phyloP scores from a whole-genome alignment of 2,113 vertebrate genomes.

The Channa argus region DNA sequence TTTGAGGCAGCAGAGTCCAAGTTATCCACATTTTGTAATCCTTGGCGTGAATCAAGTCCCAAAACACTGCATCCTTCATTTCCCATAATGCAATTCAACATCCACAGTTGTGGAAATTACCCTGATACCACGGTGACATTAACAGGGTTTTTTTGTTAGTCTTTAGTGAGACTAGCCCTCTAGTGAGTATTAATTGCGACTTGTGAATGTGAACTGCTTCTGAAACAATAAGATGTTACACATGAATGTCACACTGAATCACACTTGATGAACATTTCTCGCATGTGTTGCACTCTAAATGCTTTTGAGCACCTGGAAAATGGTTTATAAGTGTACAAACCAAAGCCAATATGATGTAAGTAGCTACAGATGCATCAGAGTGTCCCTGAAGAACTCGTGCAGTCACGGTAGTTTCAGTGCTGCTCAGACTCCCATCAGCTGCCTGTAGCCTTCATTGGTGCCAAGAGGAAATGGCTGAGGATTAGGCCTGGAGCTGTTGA shows the following conservation, averaged over 20 bases:
- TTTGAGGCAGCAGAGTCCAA: neutral
- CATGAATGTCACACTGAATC: too few relatives aligned
- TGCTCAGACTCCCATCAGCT: constrained; percentile 44
- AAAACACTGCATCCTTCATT: neutral
- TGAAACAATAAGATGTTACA: too few relatives aligned
- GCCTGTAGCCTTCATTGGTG: constrained; percentile 57
- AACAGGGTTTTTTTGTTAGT: too few relatives aligned
- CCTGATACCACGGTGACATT: too few relatives aligned
- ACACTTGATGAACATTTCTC: constrained; percentile 10
- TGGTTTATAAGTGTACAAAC: constrained; percentile 20
- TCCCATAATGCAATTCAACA: neutral
- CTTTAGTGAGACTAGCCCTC: too few relatives aligned
- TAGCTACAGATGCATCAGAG: constrained; percentile 30
- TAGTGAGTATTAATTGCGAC: too few relatives aligned
- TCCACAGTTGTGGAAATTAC: too few relatives aligned
- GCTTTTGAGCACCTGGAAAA: constrained; percentile 36
- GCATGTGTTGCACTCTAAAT: constrained; percentile 3
- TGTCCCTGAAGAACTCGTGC: constrained; percentile 32
- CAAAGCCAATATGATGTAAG: constrained; percentile 10
- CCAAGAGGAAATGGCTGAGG: constrained; percentile 78
- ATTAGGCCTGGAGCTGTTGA: constrained; percentile 72
- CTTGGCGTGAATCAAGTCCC: neutral
- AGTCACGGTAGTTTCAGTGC: constrained; percentile 22
- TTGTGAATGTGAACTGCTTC: too few relatives aligned
- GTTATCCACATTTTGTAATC: neutral